Evolutionary conservation across 2,797 vertebrate species (phyloP).

Genomic region (Strix occidentalis): DNA sequence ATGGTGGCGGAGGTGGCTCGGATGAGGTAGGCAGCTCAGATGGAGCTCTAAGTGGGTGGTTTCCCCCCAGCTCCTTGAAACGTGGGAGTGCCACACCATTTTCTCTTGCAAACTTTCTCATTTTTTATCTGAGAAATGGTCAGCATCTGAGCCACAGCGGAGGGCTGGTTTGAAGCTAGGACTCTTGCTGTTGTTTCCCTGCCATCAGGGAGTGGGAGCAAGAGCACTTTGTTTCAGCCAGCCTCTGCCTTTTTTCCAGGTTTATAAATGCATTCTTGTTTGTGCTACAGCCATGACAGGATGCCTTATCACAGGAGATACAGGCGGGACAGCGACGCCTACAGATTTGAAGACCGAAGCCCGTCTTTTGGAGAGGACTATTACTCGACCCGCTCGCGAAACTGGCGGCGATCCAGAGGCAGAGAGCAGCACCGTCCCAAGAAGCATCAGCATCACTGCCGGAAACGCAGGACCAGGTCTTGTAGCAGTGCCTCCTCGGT

Average conservation of each 20-base stretch:
- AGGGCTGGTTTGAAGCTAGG: not conserved
- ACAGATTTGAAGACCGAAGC: constrained; percentile 73
- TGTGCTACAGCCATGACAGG: constrained; percentile 72
- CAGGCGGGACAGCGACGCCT: constrained; percentile 66
- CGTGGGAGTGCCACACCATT: rapidly evolving
- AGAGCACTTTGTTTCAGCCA: rapidly evolving
- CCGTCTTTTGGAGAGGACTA: constrained; percentile 74
- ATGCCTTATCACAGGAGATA: constrained; percentile 73
- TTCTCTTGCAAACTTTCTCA: not conserved
- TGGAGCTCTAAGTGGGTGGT: not conserved
- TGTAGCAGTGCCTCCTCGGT: constrained; percentile 84
- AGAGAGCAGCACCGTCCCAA: constrained; percentile 59
- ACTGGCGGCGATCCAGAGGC: constrained; percentile 71
- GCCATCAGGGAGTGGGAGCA: not conserved
- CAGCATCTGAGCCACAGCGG: rapidly evolving
- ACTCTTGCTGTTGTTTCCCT: not conserved
- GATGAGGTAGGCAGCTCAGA: not conserved
- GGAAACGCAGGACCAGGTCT: constrained; percentile 79
- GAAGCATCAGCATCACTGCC: constrained; percentile 70
- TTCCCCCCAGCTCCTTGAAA: not conserved
- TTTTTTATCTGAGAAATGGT: not conserved
- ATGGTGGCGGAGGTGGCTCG: not conserved
- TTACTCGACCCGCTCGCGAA: constrained; percentile 60
- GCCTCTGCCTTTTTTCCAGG: not conserved
- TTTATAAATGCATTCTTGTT: rapidly evolving